Evolutionary conservation across 2,113 vertebrate genomes (phyloP), one percentile per base, ranked within the genome.

Genomic region (Ornithorhynchus anatinus): DNA sequence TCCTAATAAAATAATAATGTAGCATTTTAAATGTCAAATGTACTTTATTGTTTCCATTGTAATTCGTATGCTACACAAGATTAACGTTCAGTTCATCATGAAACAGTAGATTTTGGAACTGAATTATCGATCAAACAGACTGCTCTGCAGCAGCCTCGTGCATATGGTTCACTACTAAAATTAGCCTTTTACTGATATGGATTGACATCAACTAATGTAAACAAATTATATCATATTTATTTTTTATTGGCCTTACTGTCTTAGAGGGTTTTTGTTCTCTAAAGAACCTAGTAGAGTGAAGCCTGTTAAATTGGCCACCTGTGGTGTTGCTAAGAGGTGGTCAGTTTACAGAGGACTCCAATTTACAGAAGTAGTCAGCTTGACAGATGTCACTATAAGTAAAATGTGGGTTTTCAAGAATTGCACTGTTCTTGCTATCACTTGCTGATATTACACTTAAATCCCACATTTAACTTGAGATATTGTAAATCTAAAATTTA

Each of bases 401-500:
- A 77, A 22, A 54, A 72, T 63, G 60, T 3, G 1, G 59, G 72
- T 77, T 72, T 63, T 58, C 38, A 63, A 74, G 80, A 58, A 36
- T 77, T 64, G 31, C 48, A 48, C 44, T 68, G 40, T 77, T 64
- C 68, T 73, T 73, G 70, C 44, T n/a, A n/a, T n/a, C n/a, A n/a
- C n/a, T n/a, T n/a, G n/a, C n/a, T n/a, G n/a, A n/a, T n/a, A n/a
- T n/a, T n/a, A n/a, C 60, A 75, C 81, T 85, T 80, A 69, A 44
- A 82, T 85, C 72, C 81, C 2, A 19, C 70, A 43, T 59, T 60
- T 45, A 50, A 61, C 70, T 68, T 70, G 57, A 70, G 75, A 65
- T 54, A 40, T 36, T 29, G 50, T 59, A n/a, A 58, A 84, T 84
- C 81, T 85, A 85, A 75, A 81, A 85, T 82, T 84, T 79, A 79